phyloP scores from a whole-genome alignment of 2,888 invertebrate genomes.

The Nomada fucata region DNA sequence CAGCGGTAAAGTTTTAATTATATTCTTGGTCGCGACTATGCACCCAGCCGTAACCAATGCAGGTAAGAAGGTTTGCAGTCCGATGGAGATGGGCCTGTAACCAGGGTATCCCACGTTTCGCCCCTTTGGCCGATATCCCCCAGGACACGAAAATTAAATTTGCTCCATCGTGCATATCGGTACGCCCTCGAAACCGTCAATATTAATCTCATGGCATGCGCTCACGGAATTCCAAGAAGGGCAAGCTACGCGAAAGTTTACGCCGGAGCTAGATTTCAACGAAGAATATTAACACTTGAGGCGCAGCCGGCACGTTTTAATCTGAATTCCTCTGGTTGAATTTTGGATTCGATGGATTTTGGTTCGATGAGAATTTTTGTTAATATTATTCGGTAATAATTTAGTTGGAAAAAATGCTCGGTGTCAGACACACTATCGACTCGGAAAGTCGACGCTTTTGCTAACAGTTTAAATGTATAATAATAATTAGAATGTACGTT shows the following conservation, averaged over 20 bases:
- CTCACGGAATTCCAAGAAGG: constrained; percentile 66
- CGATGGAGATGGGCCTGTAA: constrained; percentile 33
- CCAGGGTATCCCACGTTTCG: constrained; percentile 18
- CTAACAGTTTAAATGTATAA: too few relatives aligned
- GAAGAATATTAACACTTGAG: constrained; percentile 64
- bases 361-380: background rate
- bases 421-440: too few relatives aligned
- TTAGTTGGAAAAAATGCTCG: too few relatives aligned
- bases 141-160: constrained; percentile 73
- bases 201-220: constrained; percentile 73
- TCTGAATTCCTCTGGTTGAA: background rate
- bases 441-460: too few relatives aligned
- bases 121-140: constrained; percentile 44
- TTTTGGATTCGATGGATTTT: background rate
- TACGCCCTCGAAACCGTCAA: constrained; percentile 70
- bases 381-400: too few relatives aligned
- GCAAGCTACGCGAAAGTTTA: constrained; percentile 51
- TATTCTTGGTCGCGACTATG: constrained; percentile 64
- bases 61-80: constrained; percentile 62
- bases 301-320: constrained; percentile 11
- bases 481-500: too few relatives aligned
- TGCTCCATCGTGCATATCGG: constrained; percentile 67
- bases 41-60: constrained; percentile 66
- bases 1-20: constrained; percentile 73
- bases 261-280: constrained; percentile 37